Evolutionary conservation across 2,113 vertebrate species (phyloP).

Genomic region (Galbula dea): DNA sequence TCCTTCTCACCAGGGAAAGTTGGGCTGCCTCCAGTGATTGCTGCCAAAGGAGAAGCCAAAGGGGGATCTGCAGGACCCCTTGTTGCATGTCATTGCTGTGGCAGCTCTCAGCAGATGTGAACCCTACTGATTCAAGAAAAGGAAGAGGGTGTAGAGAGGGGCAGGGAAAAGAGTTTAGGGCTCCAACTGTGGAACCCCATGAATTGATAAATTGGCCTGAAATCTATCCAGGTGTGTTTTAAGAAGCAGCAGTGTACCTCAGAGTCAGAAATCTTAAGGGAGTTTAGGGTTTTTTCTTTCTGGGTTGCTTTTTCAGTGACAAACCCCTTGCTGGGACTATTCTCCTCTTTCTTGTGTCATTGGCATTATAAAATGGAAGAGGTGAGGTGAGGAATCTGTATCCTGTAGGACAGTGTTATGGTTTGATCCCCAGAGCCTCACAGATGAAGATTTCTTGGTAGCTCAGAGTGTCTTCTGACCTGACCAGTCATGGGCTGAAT

Average conservation of each 20-base stretch:
- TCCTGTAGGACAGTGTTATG: background rate
- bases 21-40: background rate
- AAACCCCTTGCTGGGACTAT: background rate
- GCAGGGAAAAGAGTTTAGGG: background rate
- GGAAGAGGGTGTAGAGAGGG: background rate
- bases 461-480: background rate
- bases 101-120: background rate
- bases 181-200: background rate
- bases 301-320: background rate
- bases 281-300: background rate
- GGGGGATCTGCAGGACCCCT: background rate
- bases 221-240: background rate
- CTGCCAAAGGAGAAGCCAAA: background rate
- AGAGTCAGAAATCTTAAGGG: background rate
- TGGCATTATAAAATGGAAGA: background rate
- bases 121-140: background rate
- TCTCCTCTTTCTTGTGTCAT: background rate
- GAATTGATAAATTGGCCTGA: background rate
- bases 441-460: background rate
- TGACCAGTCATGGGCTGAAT: background rate
- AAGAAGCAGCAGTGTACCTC: background rate
- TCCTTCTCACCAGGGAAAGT: background rate
- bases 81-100: background rate
- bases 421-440: background rate
- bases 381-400: background rate